Evolutionary conservation across 2,797 vertebrate species (phyloP).

Genomic region (Typhlichthys eigenmanni): DNA sequence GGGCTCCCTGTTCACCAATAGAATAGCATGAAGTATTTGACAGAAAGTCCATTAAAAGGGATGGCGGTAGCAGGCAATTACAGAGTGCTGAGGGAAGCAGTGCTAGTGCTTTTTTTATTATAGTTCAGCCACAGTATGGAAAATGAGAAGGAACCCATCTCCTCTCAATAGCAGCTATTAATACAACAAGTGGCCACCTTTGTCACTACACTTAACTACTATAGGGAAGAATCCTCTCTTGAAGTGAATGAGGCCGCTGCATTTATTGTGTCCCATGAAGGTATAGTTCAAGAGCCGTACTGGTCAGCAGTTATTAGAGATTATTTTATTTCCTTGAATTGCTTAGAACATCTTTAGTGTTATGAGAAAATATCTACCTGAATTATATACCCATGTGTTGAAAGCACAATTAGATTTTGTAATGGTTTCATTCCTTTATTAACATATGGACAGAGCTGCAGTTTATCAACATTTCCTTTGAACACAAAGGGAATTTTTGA

Average conservation of each 20-base stretch:
- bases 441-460: constrained; percentile 15
- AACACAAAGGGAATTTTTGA: constrained; percentile 5
- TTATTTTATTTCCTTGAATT: background rate
- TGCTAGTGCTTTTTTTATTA: constrained; percentile 63
- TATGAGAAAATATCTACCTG: too few relatives aligned
- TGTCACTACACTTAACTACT: constrained; percentile 43
- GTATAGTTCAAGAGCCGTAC: constrained; percentile 35
- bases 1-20: constrained; percentile 68
- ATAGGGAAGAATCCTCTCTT: constrained; percentile 46
- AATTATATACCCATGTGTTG: background rate
- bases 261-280: constrained; percentile 36
- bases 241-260: constrained; percentile 53
- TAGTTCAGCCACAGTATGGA: constrained; percentile 63
- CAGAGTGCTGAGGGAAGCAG: constrained; percentile 76
- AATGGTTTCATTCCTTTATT: background rate
- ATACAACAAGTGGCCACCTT: constrained; percentile 71
- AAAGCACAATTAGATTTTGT: background rate
- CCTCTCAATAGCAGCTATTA: constrained; percentile 72
- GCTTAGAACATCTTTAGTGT: too few relatives aligned
- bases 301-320: constrained; percentile 25
- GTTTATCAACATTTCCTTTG: constrained; percentile 4
- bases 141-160: constrained; percentile 70
- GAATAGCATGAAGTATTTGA: constrained; percentile 78
- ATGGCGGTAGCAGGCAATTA: constrained; percentile 77
- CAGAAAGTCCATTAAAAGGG: constrained; percentile 79